Evolutionary conservation across 1,140 invertebrate genomes (phyloP), one percentile per base, ranked within the genome.

Genomic region (Cardiocondyla obscurior): DNA sequence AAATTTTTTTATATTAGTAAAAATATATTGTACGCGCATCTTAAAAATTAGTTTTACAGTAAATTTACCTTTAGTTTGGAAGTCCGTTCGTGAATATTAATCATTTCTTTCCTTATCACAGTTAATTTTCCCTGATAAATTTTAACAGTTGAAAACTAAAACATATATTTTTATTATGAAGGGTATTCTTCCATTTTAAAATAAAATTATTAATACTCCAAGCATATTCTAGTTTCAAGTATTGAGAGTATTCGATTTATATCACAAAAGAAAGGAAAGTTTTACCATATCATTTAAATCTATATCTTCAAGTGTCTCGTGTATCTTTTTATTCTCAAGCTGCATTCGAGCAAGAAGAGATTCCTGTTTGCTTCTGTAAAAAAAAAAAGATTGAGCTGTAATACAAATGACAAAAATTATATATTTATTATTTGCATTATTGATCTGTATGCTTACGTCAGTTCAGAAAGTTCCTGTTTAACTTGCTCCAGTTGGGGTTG

Each of bases 91-190:
- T 94, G 92, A 74, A 94, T 85, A 46, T 74, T 76, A 55, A 88
- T 77, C 90, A 94, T 94, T 81, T 93, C 92, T 62, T 91, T 93
- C 81, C 93, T 94, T 57, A 94, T 91, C 33, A 81, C 86, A 46
- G 73, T 65, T 76, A 94, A 87, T 85, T 93, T 94, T 72, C 88
- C 88, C 85, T 94, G 91, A 83, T 92, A 94, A 46, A 79, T 51
- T 89, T 92, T 92, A 62, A 94, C 87, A 16, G 74, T 88, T 70
- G 88, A 42, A 81, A 93, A 89, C 92, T 91, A 51, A 33, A 88
- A 88, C 49, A 65, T 62, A 83, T 44, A 53, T 70, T 22, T 74
- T 70, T 10, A 16, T 14, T 57, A 19, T 19, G 4, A 57, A 58
- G n/a, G n/a, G n/a, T n/a, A 30, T 25, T 19, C 53, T 46, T 49